These are phyloP conservation scores for Oreochromis grahami DNA, from an alignment of 2,797 vertebrate genomes.

Conservation along the genomic window DNA sequence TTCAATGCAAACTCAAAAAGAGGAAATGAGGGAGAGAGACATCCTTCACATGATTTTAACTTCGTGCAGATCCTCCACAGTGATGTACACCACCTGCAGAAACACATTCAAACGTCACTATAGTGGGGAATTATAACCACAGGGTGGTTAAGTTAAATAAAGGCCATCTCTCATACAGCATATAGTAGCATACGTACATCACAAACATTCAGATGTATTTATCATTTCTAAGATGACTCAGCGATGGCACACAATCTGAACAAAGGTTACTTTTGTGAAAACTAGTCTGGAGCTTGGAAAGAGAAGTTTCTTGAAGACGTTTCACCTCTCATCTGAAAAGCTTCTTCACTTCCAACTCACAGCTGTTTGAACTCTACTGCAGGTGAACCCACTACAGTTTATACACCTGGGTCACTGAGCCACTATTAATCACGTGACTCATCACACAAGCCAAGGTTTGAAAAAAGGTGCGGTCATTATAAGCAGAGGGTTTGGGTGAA, in stretches of 20 bases:
- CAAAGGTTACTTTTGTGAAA: background rate
- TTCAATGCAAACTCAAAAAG: accelerated
- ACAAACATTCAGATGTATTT: background rate
- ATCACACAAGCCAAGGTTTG: background rate
- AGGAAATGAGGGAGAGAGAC: accelerated
- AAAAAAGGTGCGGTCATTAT: background rate
- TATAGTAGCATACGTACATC: background rate
- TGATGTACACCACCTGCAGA: conserved; percentile 51
- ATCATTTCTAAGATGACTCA: background rate
- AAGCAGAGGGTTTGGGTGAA: background rate
- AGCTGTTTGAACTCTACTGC: background rate
- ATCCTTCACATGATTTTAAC: background rate
- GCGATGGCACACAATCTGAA: background rate
- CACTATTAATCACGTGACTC: background rate
- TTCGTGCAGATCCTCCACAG: conserved; percentile 52
- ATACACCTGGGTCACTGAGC: background rate
- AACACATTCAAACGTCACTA: background rate
- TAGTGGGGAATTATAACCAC: accelerated
- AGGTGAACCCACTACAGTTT: background rate
- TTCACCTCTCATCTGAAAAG: background rate
- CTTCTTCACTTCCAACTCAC: background rate
- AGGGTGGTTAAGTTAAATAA: too few relatives aligned
- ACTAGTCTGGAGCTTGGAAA: background rate
- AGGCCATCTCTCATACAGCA: background rate
- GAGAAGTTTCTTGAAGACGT: background rate